Base-by-base conservation (phyloP, 2,888 invertebrate species). In the Limnephilus lunatus region DNA sequence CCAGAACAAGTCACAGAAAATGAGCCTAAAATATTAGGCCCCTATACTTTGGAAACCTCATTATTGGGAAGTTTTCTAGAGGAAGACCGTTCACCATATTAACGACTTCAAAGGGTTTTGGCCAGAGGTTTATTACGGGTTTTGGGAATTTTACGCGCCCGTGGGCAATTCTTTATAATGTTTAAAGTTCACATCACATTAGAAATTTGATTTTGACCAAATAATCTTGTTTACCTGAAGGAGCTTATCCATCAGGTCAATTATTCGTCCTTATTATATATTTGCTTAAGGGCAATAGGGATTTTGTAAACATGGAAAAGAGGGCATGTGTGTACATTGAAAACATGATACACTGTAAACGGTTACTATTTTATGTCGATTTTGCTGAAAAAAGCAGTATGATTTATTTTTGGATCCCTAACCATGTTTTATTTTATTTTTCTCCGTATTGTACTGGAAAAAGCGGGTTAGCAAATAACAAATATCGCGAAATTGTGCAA, bases 81-180 rank as follows among this genome's bases (percentile, higher is more conserved):
- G 44, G 44, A 85, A 85, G 85, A 85, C 85, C 85, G 85, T n/a
- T 39, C n/a, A 39, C 85, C 85, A 85, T 85, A 85, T 85, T 85
- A 85, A 85, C 53, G 53, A 68, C 85, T 85, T 85, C 85, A 44
- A 85, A 85, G 39, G 85, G 44, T 35, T 44, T n/a, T 85, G 3
- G 39, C 5, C 25, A 85, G 30, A 85, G 85, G 85, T 39, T 25
- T 44, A n/a, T 39, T 25, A n/a, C 9, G 85, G 44, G 39, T 44
- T 44, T 85, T n/a, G 25, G 35, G 39, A 39, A 44, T 85, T 85
- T 85, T 85, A n/a, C 44, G n/a, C 35, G n/a, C 35, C 39, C 44
- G 25, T 19, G 19, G 44, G 85, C 39, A 85, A 85, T 85, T 44
- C 85, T 85, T 85, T 39, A 85, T 39, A 85, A 85, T 39, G 85